Base-by-base conservation (phyloP, 1,140 invertebrate species). In the Meteorus sp. region DNA sequence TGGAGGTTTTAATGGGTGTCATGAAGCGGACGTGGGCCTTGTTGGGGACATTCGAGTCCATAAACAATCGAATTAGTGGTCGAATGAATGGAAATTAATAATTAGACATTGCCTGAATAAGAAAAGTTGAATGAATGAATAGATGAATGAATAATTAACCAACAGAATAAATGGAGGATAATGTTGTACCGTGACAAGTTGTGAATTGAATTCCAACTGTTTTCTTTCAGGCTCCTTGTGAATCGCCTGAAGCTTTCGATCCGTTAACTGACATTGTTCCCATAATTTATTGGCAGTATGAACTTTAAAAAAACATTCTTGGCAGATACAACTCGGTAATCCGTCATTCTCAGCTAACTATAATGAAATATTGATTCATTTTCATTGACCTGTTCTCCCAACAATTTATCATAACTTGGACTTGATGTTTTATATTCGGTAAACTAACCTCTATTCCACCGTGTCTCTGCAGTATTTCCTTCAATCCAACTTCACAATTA, bases 211-310 rank as follows among this genome's bases (percentile, higher is more conserved):
- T 5, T 52, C 7, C 13, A 44, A 41, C 4, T n/a, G 23, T 35
- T 3, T 52, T 47, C 31, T 25, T 60, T 0, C 39, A 1, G 57
- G 22, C 51, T 67, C 73, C n/a, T 64, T 66, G 43, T 65, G 73
- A 1, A 68, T 43, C 52, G 65, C 59, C 50, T 69, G 68, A 2
- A 77, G 54, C 31, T 53, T 69, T 15, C 61, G 11, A 53, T 77
- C 73, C 2, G 74, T 62, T 39, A 59, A 63, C 47, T 76, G 74
- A 59, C 76, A 80, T 13, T 76, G 75, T 23, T 69, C 54, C 48
- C 71, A 65, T 50, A 80, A 71, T 51, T 71, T 62, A 56, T 76
- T 67, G 17, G 70, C 70, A 25, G 64, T 56, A 27, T 72, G 62
- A 11, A 80, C 60, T 35, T 64, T 76, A 0, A 62, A 60, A 17